Base-by-base conservation (phyloP, 2,888 invertebrate genomes). In the Mamestra brassicae region DNA sequence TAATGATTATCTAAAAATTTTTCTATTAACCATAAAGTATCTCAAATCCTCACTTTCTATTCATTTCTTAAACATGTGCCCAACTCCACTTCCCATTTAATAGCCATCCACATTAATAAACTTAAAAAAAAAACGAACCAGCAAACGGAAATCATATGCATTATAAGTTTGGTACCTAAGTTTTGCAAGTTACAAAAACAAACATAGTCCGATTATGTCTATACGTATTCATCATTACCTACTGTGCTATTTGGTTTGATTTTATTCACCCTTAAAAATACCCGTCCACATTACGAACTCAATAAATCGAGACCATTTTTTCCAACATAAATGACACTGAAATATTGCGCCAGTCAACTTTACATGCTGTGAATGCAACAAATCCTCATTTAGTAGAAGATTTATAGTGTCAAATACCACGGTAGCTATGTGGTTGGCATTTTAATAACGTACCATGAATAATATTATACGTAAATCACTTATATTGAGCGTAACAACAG, bases 301-400 rank as follows among this genome's bases (percentile, higher is more conserved):
- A 68, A 83, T 82, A 83, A 83, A 82, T 76, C 69, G 26, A 66
- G 81, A 64, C 50, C 60, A 79, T 79, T 80, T 79, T 81, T 82
- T 26, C 62, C 66, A 73, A 62, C 57, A 47, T 65, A 76, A 82
- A 76, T 62, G 80, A 71, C 80, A 76, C 72, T 74, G 74, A 85
- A 71, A 54, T 74, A 75, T 82, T 69, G 65, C 80, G 73, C 62
- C 73, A 74, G 84, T 80, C 72, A 81, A 87, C 80, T 84, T 87
- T 80, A 85, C 74, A 82, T 83, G 79, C 74, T 74, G 78, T 71
- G 82, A 81, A 81, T 86, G 83, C 81, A 87, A 86, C 87, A 89
- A 90, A 89, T 90, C 81, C 87, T 87, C 78, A 89, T 78, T 88
- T 87, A 85, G 80, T 72, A 58, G 73, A 80, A 85, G 88, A 88